These are phyloP conservation scores for Formica exsecta DNA, from an alignment of 1,140 invertebrate genomes.

Conservation along the genomic window DNA sequence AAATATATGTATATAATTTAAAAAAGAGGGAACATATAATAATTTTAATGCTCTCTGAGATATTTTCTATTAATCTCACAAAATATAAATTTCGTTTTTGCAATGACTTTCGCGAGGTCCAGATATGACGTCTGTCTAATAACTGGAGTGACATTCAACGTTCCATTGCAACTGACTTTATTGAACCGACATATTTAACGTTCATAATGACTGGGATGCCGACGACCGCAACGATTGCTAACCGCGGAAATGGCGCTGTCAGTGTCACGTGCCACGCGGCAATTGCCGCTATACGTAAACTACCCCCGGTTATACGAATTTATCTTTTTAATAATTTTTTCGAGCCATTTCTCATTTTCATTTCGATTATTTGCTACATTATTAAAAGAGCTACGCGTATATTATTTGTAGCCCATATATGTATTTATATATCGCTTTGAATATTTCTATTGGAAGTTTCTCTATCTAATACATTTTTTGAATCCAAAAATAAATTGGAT, in stretches of 20 bases:
- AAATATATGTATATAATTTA: no score
- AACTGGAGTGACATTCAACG: constrained; percentile 17
- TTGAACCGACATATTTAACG: constrained; percentile 62
- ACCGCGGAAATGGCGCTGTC: constrained; percentile 70
- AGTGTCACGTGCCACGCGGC: constrained; percentile 55
- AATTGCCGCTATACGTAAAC: neutral
- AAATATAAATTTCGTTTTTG: neutral
- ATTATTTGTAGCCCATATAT: no score
- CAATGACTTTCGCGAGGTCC: constrained; percentile 8
- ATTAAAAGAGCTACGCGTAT: no score
- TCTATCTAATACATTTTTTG: no score
- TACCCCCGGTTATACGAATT: neutral
- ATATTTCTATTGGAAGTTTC: no score
- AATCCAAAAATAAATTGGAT: no score
- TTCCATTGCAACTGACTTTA: constrained; percentile 47
- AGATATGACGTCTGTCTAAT: constrained; percentile 19
- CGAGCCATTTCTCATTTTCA: no score
- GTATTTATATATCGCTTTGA: no score
- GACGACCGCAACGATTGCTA: constrained; percentile 61
- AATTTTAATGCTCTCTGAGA: neutral
- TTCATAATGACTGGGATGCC: constrained; percentile 51
- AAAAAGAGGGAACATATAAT: no score
- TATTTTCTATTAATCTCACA: neutral
- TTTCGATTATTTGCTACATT: no score
- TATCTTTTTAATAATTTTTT: no score